Evolutionary conservation across 2,797 vertebrate species (phyloP).

Genomic region (Geotrypetes seraphini): DNA sequence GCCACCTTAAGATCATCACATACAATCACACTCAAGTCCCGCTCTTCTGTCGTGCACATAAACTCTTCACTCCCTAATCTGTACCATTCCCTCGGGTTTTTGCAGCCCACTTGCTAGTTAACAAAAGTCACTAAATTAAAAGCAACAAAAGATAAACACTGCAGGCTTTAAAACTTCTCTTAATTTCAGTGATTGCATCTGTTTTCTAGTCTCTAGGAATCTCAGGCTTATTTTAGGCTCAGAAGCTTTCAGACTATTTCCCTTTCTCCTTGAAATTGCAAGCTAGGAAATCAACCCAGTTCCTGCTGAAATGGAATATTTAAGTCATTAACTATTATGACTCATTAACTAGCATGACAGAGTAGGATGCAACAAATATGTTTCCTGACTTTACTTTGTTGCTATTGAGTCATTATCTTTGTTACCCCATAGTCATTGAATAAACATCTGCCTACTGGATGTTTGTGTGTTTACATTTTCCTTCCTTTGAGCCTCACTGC

Average conservation of each 20-base stretch:
- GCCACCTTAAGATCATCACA: no score
- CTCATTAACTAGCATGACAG: neutral
- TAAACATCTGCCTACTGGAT: slow-evolving; percentile 14
- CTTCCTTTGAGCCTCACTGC: slow-evolving; percentile 29
- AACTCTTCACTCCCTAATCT: no score
- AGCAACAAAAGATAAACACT: no score
- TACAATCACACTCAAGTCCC: no score
- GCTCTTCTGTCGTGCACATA: no score
- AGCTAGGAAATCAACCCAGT: slow-evolving; percentile 21
- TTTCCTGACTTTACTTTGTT: slow-evolving; percentile 23
- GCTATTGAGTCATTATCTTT: slow-evolving; percentile 1
- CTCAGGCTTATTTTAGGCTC: neutral
- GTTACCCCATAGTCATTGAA: slow-evolving; percentile 3
- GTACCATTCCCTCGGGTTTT: no score
- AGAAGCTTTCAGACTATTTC: neutral
- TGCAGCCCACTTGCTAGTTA: no score
- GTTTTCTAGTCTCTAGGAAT: no score
- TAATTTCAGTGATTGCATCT: no score
- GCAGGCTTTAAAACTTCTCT: no score
- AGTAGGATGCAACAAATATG: neutral
- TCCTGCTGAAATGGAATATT: slow-evolving; percentile 27
- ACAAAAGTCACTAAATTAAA: no score
- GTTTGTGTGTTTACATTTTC: slow-evolving; percentile 14
- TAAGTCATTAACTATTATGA: no score
- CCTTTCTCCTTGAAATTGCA: slow-evolving; percentile 7